Conservation (phyloP, 1,140 invertebrate genomes). For the Teleopsis dalmanni region DNA sequence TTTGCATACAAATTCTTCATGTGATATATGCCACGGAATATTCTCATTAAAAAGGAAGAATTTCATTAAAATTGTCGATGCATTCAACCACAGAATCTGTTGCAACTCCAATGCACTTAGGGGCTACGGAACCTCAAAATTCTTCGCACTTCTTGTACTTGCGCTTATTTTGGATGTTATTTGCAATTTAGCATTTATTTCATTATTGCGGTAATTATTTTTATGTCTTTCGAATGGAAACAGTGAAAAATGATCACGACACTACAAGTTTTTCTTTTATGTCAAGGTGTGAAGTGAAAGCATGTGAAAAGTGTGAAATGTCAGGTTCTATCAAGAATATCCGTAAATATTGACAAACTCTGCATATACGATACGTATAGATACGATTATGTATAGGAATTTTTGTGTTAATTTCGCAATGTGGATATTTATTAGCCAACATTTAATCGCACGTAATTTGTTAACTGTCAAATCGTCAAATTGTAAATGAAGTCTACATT, state of each 20-base stretch:
- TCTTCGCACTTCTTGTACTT: no score
- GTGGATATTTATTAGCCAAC: constrained; percentile 1
- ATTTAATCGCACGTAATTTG: constrained; percentile 9
- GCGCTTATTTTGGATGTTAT: no score
- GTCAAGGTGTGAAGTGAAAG: constrained; percentile 3
- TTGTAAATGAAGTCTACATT: constrained; percentile 7
- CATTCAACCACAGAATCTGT: background rate
- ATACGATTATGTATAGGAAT: background rate
- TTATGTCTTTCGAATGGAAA: background rate
- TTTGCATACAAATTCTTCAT: no score
- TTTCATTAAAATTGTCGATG: no score
- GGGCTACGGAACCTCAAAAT: no score
- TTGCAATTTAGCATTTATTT: background rate
- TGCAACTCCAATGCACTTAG: background rate
- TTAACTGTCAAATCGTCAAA: constrained; percentile 9
- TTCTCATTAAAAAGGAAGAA: no score
- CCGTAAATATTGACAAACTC: background rate
- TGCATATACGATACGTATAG: no score
- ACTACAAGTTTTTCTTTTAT: constrained; percentile 6
- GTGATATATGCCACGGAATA: no score
- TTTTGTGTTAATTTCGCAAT: background rate
- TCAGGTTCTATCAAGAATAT: background rate
- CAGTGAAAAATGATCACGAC: constrained; percentile 10
- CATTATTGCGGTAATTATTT: background rate
- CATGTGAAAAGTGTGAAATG: constrained; percentile 1